Percentiles rank a stretch among this genome's conserved stretches.
Conservation (phyloP, 2,797 vertebrate genomes). For the Simalia tracyae region DNA sequence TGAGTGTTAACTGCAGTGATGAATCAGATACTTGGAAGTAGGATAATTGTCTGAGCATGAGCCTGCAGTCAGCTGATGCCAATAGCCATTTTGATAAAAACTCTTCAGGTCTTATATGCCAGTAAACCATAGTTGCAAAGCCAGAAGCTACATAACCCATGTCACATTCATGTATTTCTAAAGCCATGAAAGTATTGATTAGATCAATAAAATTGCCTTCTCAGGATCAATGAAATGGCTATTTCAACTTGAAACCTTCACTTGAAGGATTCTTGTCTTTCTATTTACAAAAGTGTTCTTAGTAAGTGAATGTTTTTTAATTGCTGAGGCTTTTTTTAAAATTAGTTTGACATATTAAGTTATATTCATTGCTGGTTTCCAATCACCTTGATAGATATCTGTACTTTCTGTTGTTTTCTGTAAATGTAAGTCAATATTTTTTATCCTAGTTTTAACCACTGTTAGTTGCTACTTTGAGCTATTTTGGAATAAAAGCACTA, state of each 20-base stretch:
- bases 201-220: neutral
- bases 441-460: neutral
- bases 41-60: constrained; percentile 15
- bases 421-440: neutral
- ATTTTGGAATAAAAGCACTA: neutral
- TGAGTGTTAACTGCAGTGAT: neutral
- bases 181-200: neutral
- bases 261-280: neutral
- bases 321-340: neutral
- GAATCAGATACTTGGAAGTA: neutral
- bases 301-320: neutral
- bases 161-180: neutral
- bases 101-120: neutral
- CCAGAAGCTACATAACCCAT: neutral
- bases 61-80: constrained; percentile 11
- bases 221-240: neutral
- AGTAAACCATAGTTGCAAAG: neutral
- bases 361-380: neutral
- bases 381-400: neutral
- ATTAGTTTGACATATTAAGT: neutral
- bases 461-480: neutral
- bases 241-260: neutral
- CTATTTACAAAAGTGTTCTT: neutral
- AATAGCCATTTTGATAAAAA: neutral
- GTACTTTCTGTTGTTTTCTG: neutral